Conservation (phyloP, 2,888 invertebrate genomes). For the Callinectes sapidus region DNA sequence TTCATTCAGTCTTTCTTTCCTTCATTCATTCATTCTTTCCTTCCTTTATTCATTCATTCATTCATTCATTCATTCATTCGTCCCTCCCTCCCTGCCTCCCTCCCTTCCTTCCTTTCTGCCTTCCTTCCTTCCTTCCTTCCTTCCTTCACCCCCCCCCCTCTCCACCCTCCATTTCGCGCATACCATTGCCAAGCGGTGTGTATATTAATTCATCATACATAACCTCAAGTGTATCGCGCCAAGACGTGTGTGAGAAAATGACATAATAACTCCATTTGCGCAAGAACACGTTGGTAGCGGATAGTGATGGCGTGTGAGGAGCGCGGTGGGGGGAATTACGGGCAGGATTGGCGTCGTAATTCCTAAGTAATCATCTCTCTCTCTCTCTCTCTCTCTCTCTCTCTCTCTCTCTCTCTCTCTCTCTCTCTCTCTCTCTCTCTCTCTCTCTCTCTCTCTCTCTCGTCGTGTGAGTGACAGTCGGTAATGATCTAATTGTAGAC, state of each 20-base stretch:
- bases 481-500: too few species aligned
- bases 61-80: too few species aligned
- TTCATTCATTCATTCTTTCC: too few species aligned
- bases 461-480: too few species aligned
- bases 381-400: background rate
- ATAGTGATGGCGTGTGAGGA: background rate
- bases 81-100: too few species aligned
- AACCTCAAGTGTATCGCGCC: background rate
- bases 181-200: background rate
- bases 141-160: too few species aligned
- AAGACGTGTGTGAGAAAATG: background rate
- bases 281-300: background rate
- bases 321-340: background rate
- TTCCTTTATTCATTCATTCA: too few species aligned
- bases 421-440: background rate
- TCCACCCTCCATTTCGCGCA: background rate
- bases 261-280: background rate
- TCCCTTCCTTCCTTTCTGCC: too few species aligned
- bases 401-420: background rate
- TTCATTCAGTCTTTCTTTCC: too few species aligned
- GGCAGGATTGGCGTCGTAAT: background rate
- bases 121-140: too few species aligned
- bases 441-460: too few species aligned
- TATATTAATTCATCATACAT: background rate
- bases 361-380: constrained; percentile 2